Percentiles rank a stretch among this genome's conserved stretches.
These are phyloP conservation scores for Merodon equestris DNA, from an alignment of 2,888 invertebrate species.

Conservation along the genomic window DNA sequence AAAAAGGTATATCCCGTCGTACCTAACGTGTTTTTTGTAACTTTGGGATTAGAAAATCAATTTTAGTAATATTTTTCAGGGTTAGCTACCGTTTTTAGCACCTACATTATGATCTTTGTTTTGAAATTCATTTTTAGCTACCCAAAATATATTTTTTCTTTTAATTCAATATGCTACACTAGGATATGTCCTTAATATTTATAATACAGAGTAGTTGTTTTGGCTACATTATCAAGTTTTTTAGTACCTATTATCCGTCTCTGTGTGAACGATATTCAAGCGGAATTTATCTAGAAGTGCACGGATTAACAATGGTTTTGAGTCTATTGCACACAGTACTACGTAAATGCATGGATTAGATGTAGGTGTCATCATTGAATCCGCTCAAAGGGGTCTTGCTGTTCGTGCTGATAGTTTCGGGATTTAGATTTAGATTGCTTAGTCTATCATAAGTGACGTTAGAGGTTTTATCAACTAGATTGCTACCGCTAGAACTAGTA, in stretches of 20 bases:
- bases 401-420: conserved; percentile 47
- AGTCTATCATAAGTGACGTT: conserved; percentile 71
- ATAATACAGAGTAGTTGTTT: conserved; percentile 56
- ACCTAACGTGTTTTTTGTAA: neutral
- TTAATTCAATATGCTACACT: conserved; percentile 22
- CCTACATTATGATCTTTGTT: conserved; percentile 46
- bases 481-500: conserved; percentile 52
- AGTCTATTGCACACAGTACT: neutral
- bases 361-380: conserved; percentile 71
- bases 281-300: neutral
- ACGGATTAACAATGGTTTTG: neutral
- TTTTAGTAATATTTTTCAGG: conserved; percentile 58
- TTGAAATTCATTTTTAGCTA: conserved; percentile 32
- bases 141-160: conserved; percentile 20
- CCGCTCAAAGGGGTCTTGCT: conserved; percentile 66
- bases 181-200: conserved; percentile 64
- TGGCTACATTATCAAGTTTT: conserved; percentile 28
- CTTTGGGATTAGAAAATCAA: neutral
- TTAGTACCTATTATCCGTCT: conserved; percentile 12
- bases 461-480: conserved; percentile 28
- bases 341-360: conserved; percentile 46
- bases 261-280: conserved; percentile 54
- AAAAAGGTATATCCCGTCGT: conserved; percentile 8
- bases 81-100: conserved; percentile 69
- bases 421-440: conserved; percentile 56